Base-by-base conservation (phyloP, 2,113 vertebrate genomes). In the Gracilinanus agilis region DNA sequence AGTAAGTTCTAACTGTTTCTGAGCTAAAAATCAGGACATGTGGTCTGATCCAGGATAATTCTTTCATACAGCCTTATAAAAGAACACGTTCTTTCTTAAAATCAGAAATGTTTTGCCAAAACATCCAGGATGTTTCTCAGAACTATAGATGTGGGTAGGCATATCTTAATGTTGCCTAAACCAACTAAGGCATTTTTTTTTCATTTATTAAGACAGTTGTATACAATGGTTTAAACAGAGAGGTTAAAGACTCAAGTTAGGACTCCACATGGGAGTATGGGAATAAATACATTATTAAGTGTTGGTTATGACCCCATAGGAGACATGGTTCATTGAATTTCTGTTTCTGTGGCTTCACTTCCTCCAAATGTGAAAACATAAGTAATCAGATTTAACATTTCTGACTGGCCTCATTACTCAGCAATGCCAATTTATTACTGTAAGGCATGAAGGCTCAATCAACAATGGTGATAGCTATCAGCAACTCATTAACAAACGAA, bases 381-480 rank as follows among this genome's bases (percentile, higher is more conserved):
- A 44, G 44, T 19, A 8, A 91, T 25, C 89, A 90, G 95, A 89
- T n/a, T 49, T 53, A 55, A 75, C 91, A 55, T 90, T 91, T 91
- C 88, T n/a, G 90, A 25, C 16, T 0, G 88, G 88, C 21, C 67
- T 93, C 54, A 24, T 34, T 40, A 90, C 0, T 53, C 34, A 53
- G 24, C 23, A 34, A 93, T 0, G 21, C 6, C 54, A 34, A 23
- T 53, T 94, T 29, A 44, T 95, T 25, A 90, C 21, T 83, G 2
- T 40, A 83, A 83, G 40, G 67, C 67, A 40, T 90, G 89, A 89
- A 93, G 27, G 67, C 12, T 11, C 55, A 92, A 93, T 19, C 95
- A 75, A 53, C 27, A 61, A 34, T 29, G n/a, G 67, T 40, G 67
- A 40, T 83, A 40, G 23, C 6, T 58, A 55, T 44, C 34, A 83